Base-by-base conservation (phyloP, 2,797 vertebrate species). In the Coregonus ussuriensis region DNA sequence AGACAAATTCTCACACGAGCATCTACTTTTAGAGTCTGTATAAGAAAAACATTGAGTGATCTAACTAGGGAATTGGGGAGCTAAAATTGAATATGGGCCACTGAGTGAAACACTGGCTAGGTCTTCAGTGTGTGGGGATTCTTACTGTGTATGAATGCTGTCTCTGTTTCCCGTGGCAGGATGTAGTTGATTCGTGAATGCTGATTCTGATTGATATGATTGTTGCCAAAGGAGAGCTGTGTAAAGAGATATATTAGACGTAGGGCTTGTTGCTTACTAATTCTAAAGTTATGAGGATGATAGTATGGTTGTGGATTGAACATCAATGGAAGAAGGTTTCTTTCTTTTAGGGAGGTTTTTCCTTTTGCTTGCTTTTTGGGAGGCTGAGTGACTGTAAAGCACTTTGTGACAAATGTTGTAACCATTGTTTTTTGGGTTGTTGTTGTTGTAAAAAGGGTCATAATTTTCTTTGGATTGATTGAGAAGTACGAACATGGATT, bases 181-280 rank as follows among this genome's bases (percentile, higher is more conserved):
- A 35, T 21, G 6, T 7, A 41, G 67, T 21, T 69, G 33, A 4
- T 18, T 7, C n/a, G 16, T 41, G 67, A 69, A 69, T 69, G 37
- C 67, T 52, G 59, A 78, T 72, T 54, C 33, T 31, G 52, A 41
- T 75, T 37, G 14, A 56, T 51, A 52, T 66, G 76, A 71, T 63
- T 41, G 21, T 71, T 71, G 15, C 63, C 6, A 35, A 52, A 37
- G 37, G 52, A 31, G 54, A 35, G 18, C 18, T 54, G 52, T 72
- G n/a, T n/a, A 59, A 59, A 59, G n/a, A 9, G 56, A 62, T 25
- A 11, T 21, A 62, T 6, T 9, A 62, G 1, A 11, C 21, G 21
- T 21, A 9, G 18, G 21, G 6, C 6, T 21, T 18, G 56, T 62
- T 62, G 6, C n/a, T 62, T 25, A n/a, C 7, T 9, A 62, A 21